Evolutionary conservation across 2,113 vertebrate genomes (phyloP).

Genomic region (Phrynocephalus versicolor): DNA sequence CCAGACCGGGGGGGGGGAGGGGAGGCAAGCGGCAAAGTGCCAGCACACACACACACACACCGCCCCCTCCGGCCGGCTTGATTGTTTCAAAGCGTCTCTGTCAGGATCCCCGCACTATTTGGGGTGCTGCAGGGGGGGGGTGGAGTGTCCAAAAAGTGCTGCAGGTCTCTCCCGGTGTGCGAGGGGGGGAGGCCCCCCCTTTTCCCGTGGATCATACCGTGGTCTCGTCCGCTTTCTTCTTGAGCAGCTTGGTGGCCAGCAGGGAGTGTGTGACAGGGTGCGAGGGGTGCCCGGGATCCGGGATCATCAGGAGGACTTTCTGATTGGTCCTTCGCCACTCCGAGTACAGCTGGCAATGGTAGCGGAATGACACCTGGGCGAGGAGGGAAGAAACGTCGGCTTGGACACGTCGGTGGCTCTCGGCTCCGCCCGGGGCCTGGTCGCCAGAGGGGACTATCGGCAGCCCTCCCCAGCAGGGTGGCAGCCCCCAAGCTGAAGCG

Average conservation of each 20-base stretch:
- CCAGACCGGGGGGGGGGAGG: fast-evolving
- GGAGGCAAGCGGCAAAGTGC: background rate
- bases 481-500: too few species aligned
- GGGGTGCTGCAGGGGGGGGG: too few species aligned
- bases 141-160: too few species aligned
- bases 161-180: background rate
- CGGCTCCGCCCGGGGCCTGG: too few species aligned
- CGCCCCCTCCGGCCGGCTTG: conserved; percentile 9
- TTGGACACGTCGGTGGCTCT: too few species aligned
- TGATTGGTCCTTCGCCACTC: conserved; percentile 97
- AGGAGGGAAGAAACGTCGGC: background rate
- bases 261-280: conserved; percentile 83
- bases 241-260: conserved; percentile 83
- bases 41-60: too few species aligned
- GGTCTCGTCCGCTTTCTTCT: conserved; percentile 87
- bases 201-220: conserved; percentile 82
- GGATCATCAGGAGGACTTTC: conserved; percentile 89
- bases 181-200: too few species aligned
- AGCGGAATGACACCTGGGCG: conserved; percentile 92
- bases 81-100: background rate
- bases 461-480: too few species aligned
- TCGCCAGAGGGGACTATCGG: too few species aligned
- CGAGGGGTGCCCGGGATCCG: conserved; percentile 71
- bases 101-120: too few species aligned
- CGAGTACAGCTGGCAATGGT: conserved; percentile 96